Evolutionary conservation across 2,797 vertebrate genomes (phyloP).

Genomic region (Hydrocynus forskahlii): DNA sequence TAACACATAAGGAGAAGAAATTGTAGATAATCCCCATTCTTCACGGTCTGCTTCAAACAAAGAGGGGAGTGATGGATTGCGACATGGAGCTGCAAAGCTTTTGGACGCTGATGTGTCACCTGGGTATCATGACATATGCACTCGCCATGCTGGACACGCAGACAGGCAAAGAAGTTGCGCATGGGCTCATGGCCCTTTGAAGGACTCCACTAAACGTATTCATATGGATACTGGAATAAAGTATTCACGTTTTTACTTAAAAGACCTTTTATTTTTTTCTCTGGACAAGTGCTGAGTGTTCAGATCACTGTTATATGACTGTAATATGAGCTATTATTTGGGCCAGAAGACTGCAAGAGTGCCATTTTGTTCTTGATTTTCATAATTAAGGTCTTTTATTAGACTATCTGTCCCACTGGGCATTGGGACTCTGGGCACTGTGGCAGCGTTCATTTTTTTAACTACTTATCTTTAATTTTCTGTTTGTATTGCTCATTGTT

Average conservation of each 20-base stretch:
- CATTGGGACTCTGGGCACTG: constrained; percentile 43
- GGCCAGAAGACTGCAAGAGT: constrained; percentile 48
- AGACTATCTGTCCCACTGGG: constrained; percentile 44
- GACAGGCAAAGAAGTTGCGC: neutral
- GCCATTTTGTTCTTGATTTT: constrained; percentile 40
- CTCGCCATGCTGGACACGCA: neutral
- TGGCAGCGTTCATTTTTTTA: constrained; percentile 25
- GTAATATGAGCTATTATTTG: constrained; percentile 50
- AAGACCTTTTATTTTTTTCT: constrained; percentile 25
- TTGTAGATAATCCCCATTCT: constrained; percentile 8
- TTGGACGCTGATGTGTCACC: constrained; percentile 30
- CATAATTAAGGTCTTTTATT: constrained; percentile 57
- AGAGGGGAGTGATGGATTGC: constrained; percentile 36
- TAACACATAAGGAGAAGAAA: neutral
- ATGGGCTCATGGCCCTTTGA: constrained; percentile 34
- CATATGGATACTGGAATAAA: constrained; percentile 33
- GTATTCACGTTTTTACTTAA: constrained; percentile 28
- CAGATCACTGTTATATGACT: constrained; percentile 20
- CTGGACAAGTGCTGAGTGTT: constrained; percentile 18
- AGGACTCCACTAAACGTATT: constrained; percentile 18
- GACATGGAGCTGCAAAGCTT: constrained; percentile 49
- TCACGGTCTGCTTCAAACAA: constrained; percentile 21
- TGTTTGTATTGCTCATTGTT: constrained; percentile 10
- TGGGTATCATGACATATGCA: neutral
- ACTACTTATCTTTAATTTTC: constrained; percentile 10